Conservation (phyloP, 2,113 vertebrate genomes). For the Sapajus apella region DNA sequence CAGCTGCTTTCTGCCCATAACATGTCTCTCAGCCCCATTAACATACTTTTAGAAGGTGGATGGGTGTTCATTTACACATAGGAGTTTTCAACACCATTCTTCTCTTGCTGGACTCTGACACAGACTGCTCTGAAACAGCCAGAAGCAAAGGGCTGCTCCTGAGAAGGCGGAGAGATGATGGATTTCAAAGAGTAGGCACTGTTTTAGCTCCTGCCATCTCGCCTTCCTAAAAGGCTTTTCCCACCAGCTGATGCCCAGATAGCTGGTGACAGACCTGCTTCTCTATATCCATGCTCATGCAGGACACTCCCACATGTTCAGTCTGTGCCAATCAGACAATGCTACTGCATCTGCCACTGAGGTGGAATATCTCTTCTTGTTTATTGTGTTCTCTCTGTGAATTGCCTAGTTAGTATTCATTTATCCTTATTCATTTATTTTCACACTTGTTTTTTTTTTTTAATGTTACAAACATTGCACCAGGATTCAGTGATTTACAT, state of each 20-base stretch:
- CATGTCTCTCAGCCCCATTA: background rate
- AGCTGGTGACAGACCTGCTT: background rate
- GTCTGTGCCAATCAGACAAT: too few relatives aligned
- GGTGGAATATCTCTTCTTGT: background rate
- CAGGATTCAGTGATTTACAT: background rate
- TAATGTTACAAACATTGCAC: background rate
- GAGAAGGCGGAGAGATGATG: background rate
- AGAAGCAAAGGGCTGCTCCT: background rate
- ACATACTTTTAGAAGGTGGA: background rate
- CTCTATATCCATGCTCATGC: background rate
- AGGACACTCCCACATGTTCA: background rate
- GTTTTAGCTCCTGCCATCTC: background rate
- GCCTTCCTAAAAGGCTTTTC: background rate
- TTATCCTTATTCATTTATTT: background rate
- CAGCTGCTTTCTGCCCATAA: background rate
- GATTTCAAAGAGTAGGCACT: background rate
- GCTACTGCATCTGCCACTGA: background rate
- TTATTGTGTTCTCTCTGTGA: background rate
- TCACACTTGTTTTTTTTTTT: background rate
- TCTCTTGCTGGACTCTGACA: background rate
- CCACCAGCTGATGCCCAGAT: background rate
- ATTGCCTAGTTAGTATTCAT: background rate
- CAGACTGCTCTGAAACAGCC: background rate
- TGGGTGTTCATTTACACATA: background rate
- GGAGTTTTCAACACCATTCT: background rate